Conservation (phyloP, 2,797 vertebrate genomes). For the Sebastes reedi region DNA sequence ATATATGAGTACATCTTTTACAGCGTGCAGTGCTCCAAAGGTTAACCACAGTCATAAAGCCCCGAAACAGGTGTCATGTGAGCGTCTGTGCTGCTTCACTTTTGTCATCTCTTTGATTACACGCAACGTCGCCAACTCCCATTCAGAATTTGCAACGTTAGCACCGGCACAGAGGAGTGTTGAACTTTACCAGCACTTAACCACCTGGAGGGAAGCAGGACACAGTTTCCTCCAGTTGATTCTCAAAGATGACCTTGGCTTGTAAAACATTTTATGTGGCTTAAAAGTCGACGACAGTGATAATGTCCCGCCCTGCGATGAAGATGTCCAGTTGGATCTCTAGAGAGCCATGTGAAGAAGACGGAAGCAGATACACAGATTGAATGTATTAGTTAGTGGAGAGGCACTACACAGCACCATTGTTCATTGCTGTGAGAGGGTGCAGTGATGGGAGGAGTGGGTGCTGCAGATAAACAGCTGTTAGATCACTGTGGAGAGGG, state of each 20-base stretch:
- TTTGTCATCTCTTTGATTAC: slow-evolving; percentile 21
- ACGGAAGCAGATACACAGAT: background rate
- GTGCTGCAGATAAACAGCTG: slow-evolving; percentile 66
- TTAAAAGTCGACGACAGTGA: slow-evolving; percentile 63
- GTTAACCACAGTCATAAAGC: slow-evolving; percentile 42
- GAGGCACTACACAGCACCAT: slow-evolving; percentile 66
- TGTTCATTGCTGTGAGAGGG: slow-evolving; percentile 59
- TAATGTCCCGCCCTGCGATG: background rate
- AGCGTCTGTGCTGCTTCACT: slow-evolving; percentile 4
- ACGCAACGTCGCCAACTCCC: slow-evolving; percentile 10
- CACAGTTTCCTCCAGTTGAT: slow-evolving; percentile 19
- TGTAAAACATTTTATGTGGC: slow-evolving; percentile 65
- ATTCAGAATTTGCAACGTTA: slow-evolving; percentile 51
- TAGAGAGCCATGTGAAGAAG: slow-evolving; percentile 6
- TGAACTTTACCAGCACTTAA: slow-evolving; percentile 53
- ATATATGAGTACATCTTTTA: background rate
- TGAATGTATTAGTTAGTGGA: slow-evolving; percentile 33
- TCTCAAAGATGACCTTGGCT: slow-evolving; percentile 19
- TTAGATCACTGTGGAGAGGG: slow-evolving; percentile 35
- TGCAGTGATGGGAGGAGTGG: slow-evolving; percentile 66
- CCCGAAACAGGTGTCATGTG: slow-evolving; percentile 61
- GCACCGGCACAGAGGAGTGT: slow-evolving; percentile 21
- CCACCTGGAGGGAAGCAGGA: slow-evolving; percentile 10
- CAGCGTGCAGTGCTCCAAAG: background rate
- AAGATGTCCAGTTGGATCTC: slow-evolving; percentile 12